phyloP scores from a whole-genome alignment of 2,888 invertebrate genomes.

The Drosophila birchii region DNA sequence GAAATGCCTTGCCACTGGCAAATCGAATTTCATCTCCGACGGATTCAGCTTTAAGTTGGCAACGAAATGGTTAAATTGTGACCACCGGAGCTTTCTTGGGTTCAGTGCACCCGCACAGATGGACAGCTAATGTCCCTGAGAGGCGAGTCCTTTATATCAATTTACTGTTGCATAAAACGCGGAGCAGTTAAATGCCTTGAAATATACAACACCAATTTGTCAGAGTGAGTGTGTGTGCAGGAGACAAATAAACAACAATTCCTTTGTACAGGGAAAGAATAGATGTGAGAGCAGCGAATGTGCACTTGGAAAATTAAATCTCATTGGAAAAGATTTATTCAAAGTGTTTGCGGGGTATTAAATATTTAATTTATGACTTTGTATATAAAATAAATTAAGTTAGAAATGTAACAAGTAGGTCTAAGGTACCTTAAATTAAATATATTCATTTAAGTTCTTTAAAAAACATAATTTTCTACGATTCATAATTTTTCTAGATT shows the following conservation, averaged over 20 bases:
- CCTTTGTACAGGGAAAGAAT: constrained; percentile 52
- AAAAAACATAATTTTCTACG: not conserved
- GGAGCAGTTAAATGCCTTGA: constrained; percentile 63
- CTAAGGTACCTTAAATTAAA: not conserved
- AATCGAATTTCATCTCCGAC: constrained; percentile 31
- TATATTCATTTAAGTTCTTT: too few relatives aligned
- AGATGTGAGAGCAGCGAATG: not conserved
- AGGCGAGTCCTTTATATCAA: constrained; percentile 65
- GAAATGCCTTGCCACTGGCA: constrained; percentile 12
- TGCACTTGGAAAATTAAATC: constrained; percentile 23
- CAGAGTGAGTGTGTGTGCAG: constrained; percentile 32
- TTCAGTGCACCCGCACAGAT: constrained; percentile 28
- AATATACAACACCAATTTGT: constrained; percentile 60
- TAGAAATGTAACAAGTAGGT: not conserved
- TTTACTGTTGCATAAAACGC: constrained; percentile 63
- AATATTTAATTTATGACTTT: not conserved
- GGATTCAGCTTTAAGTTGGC: constrained; percentile 25
- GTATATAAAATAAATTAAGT: not conserved
- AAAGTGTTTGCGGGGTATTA: not conserved
- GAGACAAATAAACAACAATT: constrained; percentile 74
- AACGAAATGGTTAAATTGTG: not conserved
- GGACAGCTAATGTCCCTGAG: constrained; percentile 1
- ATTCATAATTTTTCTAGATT: not conserved
- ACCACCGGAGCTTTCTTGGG: constrained; percentile 8
- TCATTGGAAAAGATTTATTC: not conserved